phyloP scores from a whole-genome alignment of 2,888 invertebrate species.

The Drosophila fungiperda region DNA sequence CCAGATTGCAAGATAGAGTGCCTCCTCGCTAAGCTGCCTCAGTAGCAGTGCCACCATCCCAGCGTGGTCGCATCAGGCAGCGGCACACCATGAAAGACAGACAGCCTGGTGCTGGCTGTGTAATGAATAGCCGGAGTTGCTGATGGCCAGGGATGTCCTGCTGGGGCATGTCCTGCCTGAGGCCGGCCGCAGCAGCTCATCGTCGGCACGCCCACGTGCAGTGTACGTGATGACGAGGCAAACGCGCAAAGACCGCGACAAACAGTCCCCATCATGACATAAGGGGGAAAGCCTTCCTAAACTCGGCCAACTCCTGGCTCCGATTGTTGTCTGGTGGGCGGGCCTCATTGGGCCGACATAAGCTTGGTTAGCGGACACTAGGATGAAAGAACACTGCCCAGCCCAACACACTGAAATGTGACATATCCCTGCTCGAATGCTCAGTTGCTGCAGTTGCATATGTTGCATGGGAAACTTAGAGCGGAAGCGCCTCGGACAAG shows the following conservation, averaged over 20 bases:
- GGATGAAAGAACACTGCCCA: slow-evolving; percentile 90
- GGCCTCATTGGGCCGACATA: slow-evolving; percentile 91
- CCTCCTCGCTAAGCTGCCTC: slow-evolving; percentile 88
- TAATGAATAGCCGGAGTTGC: slow-evolving; percentile 91
- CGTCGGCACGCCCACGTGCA: slow-evolving; percentile 88
- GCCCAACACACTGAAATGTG: slow-evolving; percentile 88
- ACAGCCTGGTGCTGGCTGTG: slow-evolving; percentile 92
- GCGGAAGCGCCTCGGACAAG: slow-evolving; percentile 21
- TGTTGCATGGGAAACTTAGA: slow-evolving; percentile 50
- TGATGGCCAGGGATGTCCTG: slow-evolving; percentile 87
- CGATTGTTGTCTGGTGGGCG: slow-evolving; percentile 88
- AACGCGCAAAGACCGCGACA: slow-evolving; percentile 88
- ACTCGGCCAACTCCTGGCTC: slow-evolving; percentile 87
- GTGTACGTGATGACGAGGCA: slow-evolving; percentile 90
- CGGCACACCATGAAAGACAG: slow-evolving; percentile 91
- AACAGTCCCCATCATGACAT: slow-evolving; percentile 87
- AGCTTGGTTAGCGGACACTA: slow-evolving; percentile 90
- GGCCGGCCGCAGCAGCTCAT: slow-evolving; percentile 85
- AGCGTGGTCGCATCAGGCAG: slow-evolving; percentile 91
- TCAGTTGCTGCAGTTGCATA: slow-evolving; percentile 87
- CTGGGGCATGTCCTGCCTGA: slow-evolving; percentile 69
- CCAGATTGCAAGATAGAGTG: slow-evolving; percentile 88
- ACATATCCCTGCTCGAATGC: slow-evolving; percentile 88
- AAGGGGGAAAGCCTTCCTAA: slow-evolving; percentile 87
- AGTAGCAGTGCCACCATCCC: slow-evolving; percentile 90